A percentile compares a stretch with the other conserved stretches of the same genome.
Conservation (phyloP, 2,797 vertebrate genomes). For the Mallotus villosus region DNA sequence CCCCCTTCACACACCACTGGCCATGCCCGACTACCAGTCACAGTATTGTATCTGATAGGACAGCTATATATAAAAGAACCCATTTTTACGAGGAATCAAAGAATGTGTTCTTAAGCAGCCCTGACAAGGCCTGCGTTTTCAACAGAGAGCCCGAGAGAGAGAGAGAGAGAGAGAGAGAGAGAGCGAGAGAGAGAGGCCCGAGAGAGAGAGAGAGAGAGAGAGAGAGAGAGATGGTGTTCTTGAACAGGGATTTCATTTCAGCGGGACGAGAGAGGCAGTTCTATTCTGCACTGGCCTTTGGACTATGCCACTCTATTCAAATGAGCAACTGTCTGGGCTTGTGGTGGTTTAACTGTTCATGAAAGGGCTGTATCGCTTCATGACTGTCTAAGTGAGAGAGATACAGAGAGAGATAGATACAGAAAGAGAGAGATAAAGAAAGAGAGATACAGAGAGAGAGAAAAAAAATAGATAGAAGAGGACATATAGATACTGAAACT, state of each 20-base stretch:
- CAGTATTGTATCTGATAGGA: too few relatives aligned
- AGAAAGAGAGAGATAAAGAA: too few relatives aligned
- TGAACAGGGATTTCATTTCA: slow-evolving; percentile 52
- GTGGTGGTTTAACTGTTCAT: slow-evolving; percentile 15
- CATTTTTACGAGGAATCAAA: too few relatives aligned
- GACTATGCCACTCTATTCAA: slow-evolving; percentile 14
- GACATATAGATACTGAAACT: too few relatives aligned
- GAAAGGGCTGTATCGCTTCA: slow-evolving; percentile 4
- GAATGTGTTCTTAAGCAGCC: slow-evolving; percentile 51
- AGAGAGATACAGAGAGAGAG: too few relatives aligned
- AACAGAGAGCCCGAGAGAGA: slow-evolving; percentile 50
- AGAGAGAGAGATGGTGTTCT: slow-evolving; percentile 48
- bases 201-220: slow-evolving; percentile 50
- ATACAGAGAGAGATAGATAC: too few relatives aligned
- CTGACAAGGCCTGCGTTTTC: slow-evolving; percentile 63
- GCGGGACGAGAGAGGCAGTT: slow-evolving; percentile 24
- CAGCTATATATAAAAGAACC: too few relatives aligned
- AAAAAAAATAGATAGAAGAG: too few relatives aligned
- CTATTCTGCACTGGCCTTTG: slow-evolving; percentile 16
- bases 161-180: slow-evolving; percentile 50
- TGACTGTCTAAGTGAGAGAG: background rate
- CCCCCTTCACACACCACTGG: slow-evolving; percentile 46
- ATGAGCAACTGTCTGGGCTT: slow-evolving; percentile 9
- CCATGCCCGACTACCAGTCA: too few relatives aligned
- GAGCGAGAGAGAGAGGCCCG: slow-evolving; percentile 50